Evolutionary conservation across 1,140 invertebrate genomes (phyloP), one percentile per base, ranked within the genome.

Genomic region (Calephelis virginiensis): DNA sequence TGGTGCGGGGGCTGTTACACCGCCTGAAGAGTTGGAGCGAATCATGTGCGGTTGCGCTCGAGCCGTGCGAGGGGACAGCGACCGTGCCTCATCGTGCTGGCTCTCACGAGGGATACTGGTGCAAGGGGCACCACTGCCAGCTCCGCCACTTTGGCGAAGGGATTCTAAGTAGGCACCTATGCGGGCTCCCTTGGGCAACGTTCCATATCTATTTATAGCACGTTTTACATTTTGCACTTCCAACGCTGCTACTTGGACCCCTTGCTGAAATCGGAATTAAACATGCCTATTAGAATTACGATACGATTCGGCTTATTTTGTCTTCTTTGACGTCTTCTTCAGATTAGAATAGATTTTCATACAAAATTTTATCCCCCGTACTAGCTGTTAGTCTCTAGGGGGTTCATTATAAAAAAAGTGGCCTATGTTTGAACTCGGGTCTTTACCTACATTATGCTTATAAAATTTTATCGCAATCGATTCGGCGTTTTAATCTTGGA

Each of bases 211-310:
- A 90, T 97, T 98, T 65, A 99, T 98, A 7, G 97, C 97, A 73
- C 97, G 95, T 80, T 98, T 97, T 64, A 99, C 97, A 93, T 99
- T 99, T 90, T 98, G 97, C 71, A 98, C 97, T 92, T 99, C 98
- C 68, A 99, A 92, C 12, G 97, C 96, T 71, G 96, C 97, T 64
- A 98, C 96, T 83, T 94, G 94, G 14, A 96, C 94, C 72, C 94
- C 92, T 90, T 93, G 89, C 70, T 92, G 91, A 85, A 87, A 46
- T 68, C 49, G 56, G 43, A 70, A 68, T 46, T 14, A 43, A 64
- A n/a, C 14, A 17, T n/a, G 1, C 17, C 14, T 13, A 48, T 2
- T 38, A 43, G 3, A 40, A 13, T 38, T 40, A 38, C 13, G 13
- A 14, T 2, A 5, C 28, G 8, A 60, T 6, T 1, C 17, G 17